Evolutionary conservation across 2,113 vertebrate species (phyloP).

Genomic region (Centropus bengalensis): DNA sequence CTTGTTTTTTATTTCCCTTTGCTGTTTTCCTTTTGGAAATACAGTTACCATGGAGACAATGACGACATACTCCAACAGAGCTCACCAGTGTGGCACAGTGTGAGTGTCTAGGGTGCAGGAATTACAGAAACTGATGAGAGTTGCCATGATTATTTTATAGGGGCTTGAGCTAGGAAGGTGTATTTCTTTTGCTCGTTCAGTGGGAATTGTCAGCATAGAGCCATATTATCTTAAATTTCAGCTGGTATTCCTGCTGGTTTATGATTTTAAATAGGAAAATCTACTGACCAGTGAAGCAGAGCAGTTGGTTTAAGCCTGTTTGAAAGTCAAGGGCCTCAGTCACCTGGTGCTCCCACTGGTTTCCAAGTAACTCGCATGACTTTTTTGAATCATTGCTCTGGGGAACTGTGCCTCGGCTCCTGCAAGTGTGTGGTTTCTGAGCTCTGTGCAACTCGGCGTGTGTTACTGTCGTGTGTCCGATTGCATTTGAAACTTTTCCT

Average conservation of each 20-base stretch:
- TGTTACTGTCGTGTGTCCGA: fast-evolving
- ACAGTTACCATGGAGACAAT: constrained; percentile 39
- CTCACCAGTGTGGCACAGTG: neutral
- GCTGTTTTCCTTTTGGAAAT: constrained; percentile 19
- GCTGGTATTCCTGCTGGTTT: neutral
- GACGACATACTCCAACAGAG: neutral
- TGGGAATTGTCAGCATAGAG: neutral
- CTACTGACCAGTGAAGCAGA: fast-evolving
- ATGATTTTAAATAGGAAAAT: neutral
- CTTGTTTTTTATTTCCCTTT: constrained; percentile 2
- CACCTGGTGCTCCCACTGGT: neutral
- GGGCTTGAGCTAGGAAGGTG: neutral
- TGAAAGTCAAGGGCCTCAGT: neutral
- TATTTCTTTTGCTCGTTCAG: neutral
- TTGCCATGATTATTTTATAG: neutral
- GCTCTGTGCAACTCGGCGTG: fast-evolving
- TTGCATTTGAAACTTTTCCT: neutral
- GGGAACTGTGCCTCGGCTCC: fast-evolving
- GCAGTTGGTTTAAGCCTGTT: fast-evolving
- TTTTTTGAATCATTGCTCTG: neutral
- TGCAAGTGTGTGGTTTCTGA: fast-evolving
- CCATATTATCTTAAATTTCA: neutral
- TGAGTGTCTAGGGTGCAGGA: neutral
- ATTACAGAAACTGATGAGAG: neutral
- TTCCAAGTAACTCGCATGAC: neutral